Conservation (phyloP, 2,888 invertebrate genomes). For the Zygaena filipendulae region DNA sequence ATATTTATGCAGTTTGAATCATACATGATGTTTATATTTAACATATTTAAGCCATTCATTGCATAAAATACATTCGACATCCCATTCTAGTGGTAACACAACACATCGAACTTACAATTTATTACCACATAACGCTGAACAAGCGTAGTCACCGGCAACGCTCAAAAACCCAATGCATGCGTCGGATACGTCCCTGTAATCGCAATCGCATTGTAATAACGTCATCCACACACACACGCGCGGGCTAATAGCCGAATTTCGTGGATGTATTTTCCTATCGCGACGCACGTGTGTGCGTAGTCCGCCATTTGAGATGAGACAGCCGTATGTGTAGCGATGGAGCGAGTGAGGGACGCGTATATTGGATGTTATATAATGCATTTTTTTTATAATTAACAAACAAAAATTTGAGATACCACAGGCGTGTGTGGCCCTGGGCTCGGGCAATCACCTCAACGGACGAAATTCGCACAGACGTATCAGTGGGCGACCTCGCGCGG, state of each 20-base stretch:
- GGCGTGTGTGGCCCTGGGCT: conserved; percentile 54
- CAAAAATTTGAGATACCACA: conserved; percentile 67
- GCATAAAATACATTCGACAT: conserved; percentile 5
- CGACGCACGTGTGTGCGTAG: conserved; percentile 41
- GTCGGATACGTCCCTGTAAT: conserved; percentile 50
- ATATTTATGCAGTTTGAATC: conserved; percentile 19
- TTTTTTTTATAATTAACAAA: conserved; percentile 70
- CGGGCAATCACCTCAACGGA: conserved; percentile 58
- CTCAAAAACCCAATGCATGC: not conserved
- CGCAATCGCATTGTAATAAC: conserved; percentile 65
- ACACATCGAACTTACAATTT: too few species aligned
- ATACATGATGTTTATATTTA: not conserved
- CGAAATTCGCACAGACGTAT: conserved; percentile 68
- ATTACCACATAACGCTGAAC: too few species aligned
- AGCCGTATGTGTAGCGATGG: conserved; percentile 18
- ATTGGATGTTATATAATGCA: conserved; percentile 66
- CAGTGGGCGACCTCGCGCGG: conserved; percentile 64
- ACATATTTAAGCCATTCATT: conserved; percentile 2
- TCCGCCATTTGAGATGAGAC: conserved; percentile 34
- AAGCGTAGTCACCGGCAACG: too few species aligned
- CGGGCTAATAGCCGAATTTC: conserved; percentile 50
- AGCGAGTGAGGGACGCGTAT: conserved; percentile 29
- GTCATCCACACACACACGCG: conserved; percentile 60
- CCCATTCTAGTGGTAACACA: too few species aligned
- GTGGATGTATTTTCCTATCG: conserved; percentile 62